These are phyloP conservation scores for Gorsachius magnificus DNA, from an alignment of 2,797 vertebrate species.

Conservation along the genomic window DNA sequence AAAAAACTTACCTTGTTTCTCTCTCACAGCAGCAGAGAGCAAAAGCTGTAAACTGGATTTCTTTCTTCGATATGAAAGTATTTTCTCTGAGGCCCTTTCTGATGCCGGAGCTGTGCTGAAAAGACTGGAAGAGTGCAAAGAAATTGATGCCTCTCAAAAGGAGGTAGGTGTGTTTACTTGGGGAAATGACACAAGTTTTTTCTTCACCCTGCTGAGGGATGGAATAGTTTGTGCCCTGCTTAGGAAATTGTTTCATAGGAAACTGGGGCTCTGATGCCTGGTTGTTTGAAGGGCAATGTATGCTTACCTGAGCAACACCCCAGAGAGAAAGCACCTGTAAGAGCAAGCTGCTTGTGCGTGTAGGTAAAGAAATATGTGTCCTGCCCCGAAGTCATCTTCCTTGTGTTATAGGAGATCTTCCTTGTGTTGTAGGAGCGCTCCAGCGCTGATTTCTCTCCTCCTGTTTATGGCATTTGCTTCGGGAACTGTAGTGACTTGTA, in stretches of 20 bases:
- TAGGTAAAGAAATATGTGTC: neutral
- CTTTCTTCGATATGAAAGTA: slow-evolving; percentile 67
- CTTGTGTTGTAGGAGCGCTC: neutral
- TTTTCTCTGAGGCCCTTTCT: slow-evolving; percentile 70
- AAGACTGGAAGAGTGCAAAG: slow-evolving; percentile 63
- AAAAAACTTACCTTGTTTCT: slow-evolving; percentile 47
- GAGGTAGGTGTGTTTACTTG: slow-evolving; percentile 64
- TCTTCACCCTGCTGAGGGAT: neutral
- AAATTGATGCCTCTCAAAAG: slow-evolving; percentile 66
- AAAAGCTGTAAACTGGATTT: slow-evolving; percentile 69
- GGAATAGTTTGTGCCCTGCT: neutral
- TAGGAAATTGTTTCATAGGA: neutral
- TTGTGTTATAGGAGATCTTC: neutral
- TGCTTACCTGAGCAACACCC: neutral
- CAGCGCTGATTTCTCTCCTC: neutral
- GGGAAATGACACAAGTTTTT: neutral
- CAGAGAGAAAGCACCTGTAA: neutral
- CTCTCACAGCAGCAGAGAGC: slow-evolving; percentile 51
- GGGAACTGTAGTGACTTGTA: neutral
- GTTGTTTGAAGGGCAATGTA: neutral
- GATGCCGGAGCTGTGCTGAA: slow-evolving; percentile 57
- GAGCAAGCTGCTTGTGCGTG: neutral
- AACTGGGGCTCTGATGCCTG: neutral
- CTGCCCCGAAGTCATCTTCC: neutral
- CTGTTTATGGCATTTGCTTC: neutral